Conservation (phyloP, 2,888 invertebrate genomes). For the Nephrocerus scutellatus region DNA sequence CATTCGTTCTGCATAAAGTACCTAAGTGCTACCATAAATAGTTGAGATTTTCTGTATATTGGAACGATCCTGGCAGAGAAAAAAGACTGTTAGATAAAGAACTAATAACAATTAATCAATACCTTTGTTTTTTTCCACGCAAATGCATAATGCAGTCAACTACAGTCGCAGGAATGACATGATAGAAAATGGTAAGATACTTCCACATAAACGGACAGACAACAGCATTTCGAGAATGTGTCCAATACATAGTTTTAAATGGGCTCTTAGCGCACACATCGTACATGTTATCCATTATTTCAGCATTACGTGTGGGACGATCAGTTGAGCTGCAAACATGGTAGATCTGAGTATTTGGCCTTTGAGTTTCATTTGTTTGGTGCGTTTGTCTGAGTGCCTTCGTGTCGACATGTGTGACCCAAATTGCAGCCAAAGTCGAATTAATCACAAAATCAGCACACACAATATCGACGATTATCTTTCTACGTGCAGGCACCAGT, state of each 20-base stretch:
- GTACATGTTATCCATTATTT: background rate
- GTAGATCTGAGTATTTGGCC: constrained; percentile 23
- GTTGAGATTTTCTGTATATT: constrained; percentile 23
- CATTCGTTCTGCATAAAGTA: constrained; percentile 24
- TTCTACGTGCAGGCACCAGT: constrained; percentile 13
- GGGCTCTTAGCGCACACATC: constrained; percentile 13
- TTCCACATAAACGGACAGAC: constrained; percentile 17
- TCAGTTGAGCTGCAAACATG: constrained; percentile 21
- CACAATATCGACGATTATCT: constrained; percentile 23
- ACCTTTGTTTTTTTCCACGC: constrained; percentile 11
- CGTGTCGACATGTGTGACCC: constrained; percentile 23
- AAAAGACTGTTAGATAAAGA: background rate
- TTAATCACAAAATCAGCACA: constrained; percentile 33
- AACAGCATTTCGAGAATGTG: constrained; percentile 20
- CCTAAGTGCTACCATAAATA: constrained; percentile 19
- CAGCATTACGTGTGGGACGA: constrained; percentile 15
- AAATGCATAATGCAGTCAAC: constrained; percentile 19
- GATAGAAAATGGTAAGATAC: constrained; percentile 24
- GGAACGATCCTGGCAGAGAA: constrained; percentile 22
- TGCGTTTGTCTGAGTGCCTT: background rate
- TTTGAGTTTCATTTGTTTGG: background rate
- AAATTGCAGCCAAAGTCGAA: constrained; percentile 28
- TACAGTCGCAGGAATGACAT: constrained; percentile 24
- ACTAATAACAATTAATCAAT: too few species aligned
- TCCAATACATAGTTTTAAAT: constrained; percentile 20